These are phyloP conservation scores for Indri indri DNA, from an alignment of 2,113 vertebrate genomes.

Conservation along the genomic window DNA sequence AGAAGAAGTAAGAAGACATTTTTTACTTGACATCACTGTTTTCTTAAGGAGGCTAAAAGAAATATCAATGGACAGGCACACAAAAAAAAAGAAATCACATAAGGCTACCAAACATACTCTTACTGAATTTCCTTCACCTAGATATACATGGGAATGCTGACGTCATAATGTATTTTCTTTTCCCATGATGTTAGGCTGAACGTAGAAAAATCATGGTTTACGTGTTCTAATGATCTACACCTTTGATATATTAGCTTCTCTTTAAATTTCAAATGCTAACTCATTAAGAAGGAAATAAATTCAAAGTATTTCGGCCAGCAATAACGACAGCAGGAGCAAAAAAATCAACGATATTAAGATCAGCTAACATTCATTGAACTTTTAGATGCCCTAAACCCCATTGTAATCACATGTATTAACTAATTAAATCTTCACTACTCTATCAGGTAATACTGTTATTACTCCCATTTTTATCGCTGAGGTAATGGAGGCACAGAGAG, in stretches of 20 bases:
- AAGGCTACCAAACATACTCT: neutral
- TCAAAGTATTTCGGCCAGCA: neutral
- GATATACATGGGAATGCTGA: neutral
- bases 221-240: neutral
- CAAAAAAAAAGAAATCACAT: neutral
- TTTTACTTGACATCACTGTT: conserved; percentile 41
- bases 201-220: neutral
- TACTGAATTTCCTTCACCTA: conserved; percentile 45
- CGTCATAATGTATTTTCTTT: neutral
- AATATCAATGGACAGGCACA: neutral
- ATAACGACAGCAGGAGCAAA: neutral
- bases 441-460: neutral
- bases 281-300: conserved; percentile 22
- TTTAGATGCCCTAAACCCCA: neutral
- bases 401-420: neutral
- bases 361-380: neutral
- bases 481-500: conserved; percentile 8
- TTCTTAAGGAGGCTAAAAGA: conserved; percentile 15
- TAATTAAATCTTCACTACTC: neutral
- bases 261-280: conserved; percentile 35
- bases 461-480: neutral
- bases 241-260: conserved; percentile 5
- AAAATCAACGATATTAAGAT: neutral
- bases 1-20: conserved; percentile 25
- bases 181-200: neutral